Conservation (phyloP, 2,888 invertebrate genomes). For the Lithosia quadra region DNA sequence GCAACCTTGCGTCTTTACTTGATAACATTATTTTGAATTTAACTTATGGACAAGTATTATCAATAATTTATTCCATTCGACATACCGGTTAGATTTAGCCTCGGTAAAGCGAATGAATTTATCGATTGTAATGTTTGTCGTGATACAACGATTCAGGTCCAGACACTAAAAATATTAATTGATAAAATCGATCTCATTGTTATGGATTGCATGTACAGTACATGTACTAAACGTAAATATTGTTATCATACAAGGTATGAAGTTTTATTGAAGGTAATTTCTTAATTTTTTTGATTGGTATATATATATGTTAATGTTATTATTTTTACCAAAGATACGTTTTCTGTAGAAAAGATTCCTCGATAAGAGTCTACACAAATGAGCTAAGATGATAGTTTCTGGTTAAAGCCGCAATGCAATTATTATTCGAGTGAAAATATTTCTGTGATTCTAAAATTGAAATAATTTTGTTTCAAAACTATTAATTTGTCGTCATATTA, state of each 20-base stretch:
- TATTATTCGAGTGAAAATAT: neutral
- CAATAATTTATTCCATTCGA: slow-evolving; percentile 46
- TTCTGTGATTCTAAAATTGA: neutral
- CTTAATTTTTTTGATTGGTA: slow-evolving; percentile 69
- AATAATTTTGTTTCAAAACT: neutral
- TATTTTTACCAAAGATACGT: slow-evolving; percentile 84
- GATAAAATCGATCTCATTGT: slow-evolving; percentile 85
- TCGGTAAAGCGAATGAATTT: slow-evolving; percentile 38
- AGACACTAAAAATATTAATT: slow-evolving; percentile 70
- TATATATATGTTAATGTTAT: slow-evolving; percentile 69
- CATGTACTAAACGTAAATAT: slow-evolving; percentile 76
- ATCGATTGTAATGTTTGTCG: slow-evolving; percentile 52
- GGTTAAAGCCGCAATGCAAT: neutral
- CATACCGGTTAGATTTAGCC: slow-evolving; percentile 29
- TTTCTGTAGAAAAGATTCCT: slow-evolving; percentile 69
- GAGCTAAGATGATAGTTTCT: slow-evolving; percentile 63
- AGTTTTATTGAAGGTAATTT: slow-evolving; percentile 65
- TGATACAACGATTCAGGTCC: slow-evolving; percentile 79
- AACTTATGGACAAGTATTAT: slow-evolving; percentile 40
- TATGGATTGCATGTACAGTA: slow-evolving; percentile 78
- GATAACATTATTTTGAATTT: slow-evolving; percentile 44
- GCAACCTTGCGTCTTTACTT: slow-evolving; percentile 48
- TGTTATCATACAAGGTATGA: slow-evolving; percentile 87
- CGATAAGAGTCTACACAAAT: slow-evolving; percentile 60
- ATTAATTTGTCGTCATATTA: neutral